A percentile compares a stretch with the other conserved stretches of the same genome.
These are phyloP conservation scores for Cheilosia scutellata DNA, from an alignment of 2,888 invertebrate genomes.

Conservation along the genomic window DNA sequence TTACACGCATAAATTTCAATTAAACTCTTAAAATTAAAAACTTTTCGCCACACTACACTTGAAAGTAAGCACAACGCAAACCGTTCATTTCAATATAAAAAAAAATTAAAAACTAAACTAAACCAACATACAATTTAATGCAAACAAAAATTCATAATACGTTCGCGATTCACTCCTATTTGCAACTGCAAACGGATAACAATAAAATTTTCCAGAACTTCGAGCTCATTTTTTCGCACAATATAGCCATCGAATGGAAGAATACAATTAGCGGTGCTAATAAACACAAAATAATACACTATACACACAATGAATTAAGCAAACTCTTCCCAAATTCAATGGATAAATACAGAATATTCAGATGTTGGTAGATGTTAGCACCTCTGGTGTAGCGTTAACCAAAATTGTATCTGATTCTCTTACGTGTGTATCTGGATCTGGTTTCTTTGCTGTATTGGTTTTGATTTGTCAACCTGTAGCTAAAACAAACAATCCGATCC, in stretches of 20 bases:
- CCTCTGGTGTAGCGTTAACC: slow-evolving; percentile 11
- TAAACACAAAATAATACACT: slow-evolving; percentile 5
- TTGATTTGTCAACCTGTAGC: not conserved
- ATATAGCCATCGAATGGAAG: not conserved
- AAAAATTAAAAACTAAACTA: not conserved
- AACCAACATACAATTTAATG: not conserved
- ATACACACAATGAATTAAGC: slow-evolving; percentile 20
- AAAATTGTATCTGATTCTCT: not conserved
- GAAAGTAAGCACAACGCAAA: too few species aligned
- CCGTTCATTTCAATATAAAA: not conserved
- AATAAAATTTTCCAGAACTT: slow-evolving; percentile 8
- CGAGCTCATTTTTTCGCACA: not conserved
- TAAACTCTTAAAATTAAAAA: not conserved
- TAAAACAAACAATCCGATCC: not conserved
- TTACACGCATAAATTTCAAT: slow-evolving; percentile 14
- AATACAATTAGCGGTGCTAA: slow-evolving; percentile 34
- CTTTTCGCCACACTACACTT: too few species aligned
- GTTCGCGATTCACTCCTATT: not conserved
- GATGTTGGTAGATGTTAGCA: slow-evolving; percentile 31
- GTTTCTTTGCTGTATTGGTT: slow-evolving; percentile 3
- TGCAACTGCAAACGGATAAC: slow-evolving; percentile 9
- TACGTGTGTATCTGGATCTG: slow-evolving; percentile 2
- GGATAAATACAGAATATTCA: slow-evolving; percentile 23
- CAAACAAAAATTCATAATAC: slow-evolving; percentile 12
- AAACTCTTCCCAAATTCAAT: slow-evolving; percentile 10